Base-by-base conservation (phyloP, 2,888 invertebrate genomes). In the Strigamia maritima region DNA sequence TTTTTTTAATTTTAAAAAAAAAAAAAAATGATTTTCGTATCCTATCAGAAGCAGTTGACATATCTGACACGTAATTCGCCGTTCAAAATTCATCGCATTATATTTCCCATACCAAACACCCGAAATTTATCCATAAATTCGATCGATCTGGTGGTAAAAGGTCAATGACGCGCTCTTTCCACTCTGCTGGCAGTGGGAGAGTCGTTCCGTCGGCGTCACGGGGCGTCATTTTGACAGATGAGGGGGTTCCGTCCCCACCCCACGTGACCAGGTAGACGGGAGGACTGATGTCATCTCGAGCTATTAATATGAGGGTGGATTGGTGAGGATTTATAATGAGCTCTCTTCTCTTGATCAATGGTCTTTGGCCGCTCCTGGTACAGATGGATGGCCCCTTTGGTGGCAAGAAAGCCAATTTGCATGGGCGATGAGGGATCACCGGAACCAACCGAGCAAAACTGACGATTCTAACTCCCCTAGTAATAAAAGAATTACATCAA, bases 341-440 rank as follows among this genome's bases (percentile, higher is more conserved):
- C 60, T 24, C 60, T 12, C 60, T 24, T 19, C 24, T 6, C 60
- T 24, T 65, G 60, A 65, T 65, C 60, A 65, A 65, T 65, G 60
- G 60, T 65, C 60, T 65, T 65, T 65, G 60, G 60, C 60, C 60
- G 24, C 60, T 24, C 22, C 60, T 49, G 19, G 19, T 24, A 65
- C 24, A 24, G 60, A 65, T 65, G 60, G 24, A 65, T 65, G 60
- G 60, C 60, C 24, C 60, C 60, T 65, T 12, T 24, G 60, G 60
- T 65, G 60, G 60, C 60, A 24, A 65, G 60, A 65, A 65, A 65
- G 60, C 60, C 60, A 65, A 65, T 65, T 65, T 65, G 60, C 60
- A 65, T 65, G 60, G 60, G 60, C 60, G 60, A 65, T 65, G 60
- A 65, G 60, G 60, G 60, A 65, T 65, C 60, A 65, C 60, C 60